Base-by-base conservation (phyloP, 2,113 vertebrate genomes). In the Macrotus californicus region DNA sequence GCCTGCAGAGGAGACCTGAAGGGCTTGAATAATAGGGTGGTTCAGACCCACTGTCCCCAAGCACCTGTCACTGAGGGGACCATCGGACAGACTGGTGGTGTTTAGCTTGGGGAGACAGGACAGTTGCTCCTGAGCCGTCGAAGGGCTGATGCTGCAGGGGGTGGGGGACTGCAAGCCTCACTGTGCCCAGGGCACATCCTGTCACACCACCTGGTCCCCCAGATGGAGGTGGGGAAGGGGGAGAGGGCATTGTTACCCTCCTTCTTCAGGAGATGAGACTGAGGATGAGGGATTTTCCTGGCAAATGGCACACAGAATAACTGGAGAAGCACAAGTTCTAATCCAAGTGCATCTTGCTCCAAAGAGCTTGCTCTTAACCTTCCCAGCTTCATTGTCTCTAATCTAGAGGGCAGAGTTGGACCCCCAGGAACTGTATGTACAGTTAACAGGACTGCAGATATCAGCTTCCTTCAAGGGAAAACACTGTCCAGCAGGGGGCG, bases 381-480 rank as follows among this genome's bases (percentile, higher is more conserved):
- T 41, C 5, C 54, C 36, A 7, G 3, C 34, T 43, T 26, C 4
- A 7, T 31, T 9, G 41, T 48, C 16, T 7, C 18, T 67, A 4
- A 4, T 8, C 52, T 18, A 39, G 34, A 50, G n/a, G 77, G 36
- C 46, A 54, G 79, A 70, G 18, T 14, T 11, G 31, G 41, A 3
- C 11, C 9, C 6, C 3, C 2, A 3, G 4, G 19, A 46, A n/a
- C 15, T 7, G 7, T 6, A 34, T 7, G 7, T 6, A 34, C 19
- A 13, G 18, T 61, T 13, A 39, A n/a, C 0, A 6, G 21, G 21
- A 64, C 12, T 6, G 22, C 7, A 4, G 22, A 9, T 2, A 24
- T 11, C 16, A 15, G 46, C 15, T 41, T 84, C 15, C n/a, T 52
- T 72, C 31, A 41, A 79, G 64, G 54, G 34, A 46, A 41, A 48